Conservation (phyloP, 2,888 invertebrate genomes). For the Osmoderma eremita region DNA sequence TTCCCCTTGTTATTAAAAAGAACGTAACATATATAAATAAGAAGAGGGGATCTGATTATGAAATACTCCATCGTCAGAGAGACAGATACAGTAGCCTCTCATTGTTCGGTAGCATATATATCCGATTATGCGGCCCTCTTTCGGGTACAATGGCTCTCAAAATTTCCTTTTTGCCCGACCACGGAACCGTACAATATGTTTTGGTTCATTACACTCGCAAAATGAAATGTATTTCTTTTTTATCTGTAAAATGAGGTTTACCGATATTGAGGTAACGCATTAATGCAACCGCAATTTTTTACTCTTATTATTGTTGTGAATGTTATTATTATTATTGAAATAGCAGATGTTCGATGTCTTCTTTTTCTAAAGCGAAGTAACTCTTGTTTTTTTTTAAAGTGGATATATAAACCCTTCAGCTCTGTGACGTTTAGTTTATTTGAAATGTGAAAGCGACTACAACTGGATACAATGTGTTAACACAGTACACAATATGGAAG, state of each 20-base stretch:
- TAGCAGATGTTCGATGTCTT: conserved; percentile 21
- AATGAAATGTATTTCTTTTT: conserved; percentile 59
- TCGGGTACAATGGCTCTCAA: conserved; percentile 55
- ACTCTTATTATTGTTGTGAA: conserved; percentile 23
- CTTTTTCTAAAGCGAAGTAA: neutral
- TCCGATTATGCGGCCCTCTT: conserved; percentile 60
- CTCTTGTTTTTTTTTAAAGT: neutral
- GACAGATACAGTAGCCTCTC: conserved; percentile 58
- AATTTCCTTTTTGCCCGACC: conserved; percentile 58
- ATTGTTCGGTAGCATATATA: conserved; percentile 58
- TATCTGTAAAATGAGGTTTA: conserved; percentile 47
- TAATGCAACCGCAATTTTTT: conserved; percentile 38
- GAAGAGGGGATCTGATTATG: conserved; percentile 31
- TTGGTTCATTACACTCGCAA: conserved; percentile 63
- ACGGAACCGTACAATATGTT: conserved; percentile 62
- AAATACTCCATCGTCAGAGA: conserved; percentile 47
- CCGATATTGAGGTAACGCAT: conserved; percentile 52
- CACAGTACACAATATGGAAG: no score
- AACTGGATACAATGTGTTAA: no score
- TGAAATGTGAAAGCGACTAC: no score
- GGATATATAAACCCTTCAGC: no score
- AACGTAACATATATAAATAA: conserved; percentile 26
- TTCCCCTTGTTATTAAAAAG: conserved; percentile 31
- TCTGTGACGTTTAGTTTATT: no score
- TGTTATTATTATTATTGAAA: conserved; percentile 25